Conservation (phyloP, 2,113 vertebrate genomes). For the Neofelis nebulosa region DNA sequence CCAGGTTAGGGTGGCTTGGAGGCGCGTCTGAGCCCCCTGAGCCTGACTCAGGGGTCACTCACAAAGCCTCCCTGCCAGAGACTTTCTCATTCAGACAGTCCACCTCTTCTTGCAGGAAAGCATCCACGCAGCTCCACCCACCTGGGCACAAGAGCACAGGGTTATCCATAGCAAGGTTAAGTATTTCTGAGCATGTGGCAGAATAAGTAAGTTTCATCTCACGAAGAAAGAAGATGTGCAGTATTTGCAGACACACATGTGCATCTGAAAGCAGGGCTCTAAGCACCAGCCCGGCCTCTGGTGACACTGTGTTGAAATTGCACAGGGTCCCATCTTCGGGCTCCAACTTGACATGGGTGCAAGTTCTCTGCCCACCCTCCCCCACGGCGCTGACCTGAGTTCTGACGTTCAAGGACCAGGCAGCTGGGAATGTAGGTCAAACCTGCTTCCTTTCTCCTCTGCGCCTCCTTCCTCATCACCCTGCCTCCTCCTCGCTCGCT, state of each 20-base stretch:
- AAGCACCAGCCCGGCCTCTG: not conserved
- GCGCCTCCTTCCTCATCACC: not conserved
- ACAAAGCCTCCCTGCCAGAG: not conserved
- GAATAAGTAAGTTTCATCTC: conserved; percentile 56
- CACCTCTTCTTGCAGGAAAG: not conserved
- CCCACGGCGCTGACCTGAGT: not conserved
- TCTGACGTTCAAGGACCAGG: not conserved
- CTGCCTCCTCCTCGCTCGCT: not conserved
- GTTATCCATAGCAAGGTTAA: conserved; percentile 38
- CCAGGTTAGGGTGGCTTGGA: not conserved
- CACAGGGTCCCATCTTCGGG: not conserved
- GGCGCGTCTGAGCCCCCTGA: not conserved
- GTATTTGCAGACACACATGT: not conserved
- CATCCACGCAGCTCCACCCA: not conserved
- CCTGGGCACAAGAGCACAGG: not conserved
- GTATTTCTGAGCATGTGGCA: conserved; percentile 53
- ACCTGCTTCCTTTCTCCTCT: conserved; percentile 12
- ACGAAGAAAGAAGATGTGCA: not conserved
- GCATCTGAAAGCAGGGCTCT: not conserved
- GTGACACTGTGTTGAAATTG: not conserved
- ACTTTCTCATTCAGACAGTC: not conserved
- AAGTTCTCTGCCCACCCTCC: not conserved
- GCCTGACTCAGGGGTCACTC: no score
- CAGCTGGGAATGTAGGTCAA: conserved; percentile 39
- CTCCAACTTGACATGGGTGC: not conserved